phyloP scores from a whole-genome alignment of 92 coral and sea anemone genomes.

The Pocillopora meandrina region DNA sequence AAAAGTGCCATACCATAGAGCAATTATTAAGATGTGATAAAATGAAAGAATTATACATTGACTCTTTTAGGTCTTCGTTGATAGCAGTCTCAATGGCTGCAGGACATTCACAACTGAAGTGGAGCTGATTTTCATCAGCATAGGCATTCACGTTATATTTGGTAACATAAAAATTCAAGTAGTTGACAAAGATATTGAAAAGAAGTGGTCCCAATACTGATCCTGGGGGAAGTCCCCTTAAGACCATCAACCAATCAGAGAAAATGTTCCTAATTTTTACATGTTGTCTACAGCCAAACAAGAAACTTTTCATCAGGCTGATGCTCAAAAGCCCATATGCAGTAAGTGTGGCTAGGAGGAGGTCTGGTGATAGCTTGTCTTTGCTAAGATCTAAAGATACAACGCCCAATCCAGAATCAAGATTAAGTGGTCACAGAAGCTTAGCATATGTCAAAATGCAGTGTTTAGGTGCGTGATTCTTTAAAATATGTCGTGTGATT shows the following conservation, averaged over 20 bases:
- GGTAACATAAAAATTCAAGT: constrained; percentile 18
- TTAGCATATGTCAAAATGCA: too few relatives aligned
- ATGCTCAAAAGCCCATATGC: not conserved
- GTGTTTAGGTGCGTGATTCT: too few relatives aligned
- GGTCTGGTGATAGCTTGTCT: too few relatives aligned
- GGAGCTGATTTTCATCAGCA: constrained; percentile 54
- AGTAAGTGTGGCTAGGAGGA: too few relatives aligned
- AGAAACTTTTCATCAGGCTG: constrained; percentile 10
- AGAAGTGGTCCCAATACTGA: constrained; percentile 40
- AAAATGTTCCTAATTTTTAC: constrained; percentile 23
- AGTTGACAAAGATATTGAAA: constrained; percentile 41
- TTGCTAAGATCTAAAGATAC: not conserved
- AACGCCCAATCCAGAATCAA: constrained; percentile 26
- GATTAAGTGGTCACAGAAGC: not conserved
- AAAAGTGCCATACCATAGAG: constrained; percentile 1
- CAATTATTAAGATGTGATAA: constrained; percentile 21
- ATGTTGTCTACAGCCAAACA: constrained; percentile 19
- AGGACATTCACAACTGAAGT: constrained; percentile 44
- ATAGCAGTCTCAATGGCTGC: constrained; percentile 23
- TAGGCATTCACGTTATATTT: constrained; percentile 15
- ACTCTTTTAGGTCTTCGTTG: constrained; percentile 22
- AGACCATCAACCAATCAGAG: constrained; percentile 16
- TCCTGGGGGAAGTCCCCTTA: constrained; percentile 29
- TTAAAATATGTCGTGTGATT: too few relatives aligned
- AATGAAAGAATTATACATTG: constrained; percentile 12